Evolutionary conservation across 2,113 vertebrate species (phyloP), one percentile per base, ranked within the genome.

Genomic region (Anseranas semipalmata): DNA sequence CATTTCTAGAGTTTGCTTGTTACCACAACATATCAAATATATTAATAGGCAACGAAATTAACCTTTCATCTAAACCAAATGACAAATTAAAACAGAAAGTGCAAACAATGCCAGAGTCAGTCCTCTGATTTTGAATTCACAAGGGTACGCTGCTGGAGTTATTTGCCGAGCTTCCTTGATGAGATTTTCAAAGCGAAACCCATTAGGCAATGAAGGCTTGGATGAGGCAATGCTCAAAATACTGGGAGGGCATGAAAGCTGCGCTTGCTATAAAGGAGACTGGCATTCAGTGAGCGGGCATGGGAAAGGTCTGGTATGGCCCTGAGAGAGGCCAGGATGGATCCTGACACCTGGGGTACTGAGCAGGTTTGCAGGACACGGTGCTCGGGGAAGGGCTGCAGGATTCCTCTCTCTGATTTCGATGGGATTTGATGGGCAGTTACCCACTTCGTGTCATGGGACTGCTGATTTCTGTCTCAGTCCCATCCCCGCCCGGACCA

Each of bases 71-170:
- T 95, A 97, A 95, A 95, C 41, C 41, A 96, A 96, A 94, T 92
- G 84, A 96, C 94, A 97, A 96, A 98, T 98, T 98, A 91, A 97
- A 96, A 94, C 24, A 87, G 94, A 98, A 97, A 90, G 95, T 0
- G 10, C 53, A 96, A 90, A 92, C 68, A 82, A 75, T 66, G 77
- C 72, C 85, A 85, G 85, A 95, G 97, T 95, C 77, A 92, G 66
- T 93, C 74, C 72, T 96, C 87, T 92, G 85, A 91, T 93, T 95
- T 94, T 75, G 71, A 96, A 95, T 85, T 94, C 85, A 92, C 27
- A 66, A 52, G 52, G 92, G 88, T 90, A 67, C 41, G 19, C 70
- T 4, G 10, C 37, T 59, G 37, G 43, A 85, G 95, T 97, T 96
- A 94, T 95, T 92, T 91, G 35, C 45, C 1, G 27, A 95, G 74